Evolutionary conservation across 2,888 invertebrate species (phyloP).

Genomic region (Thymelicus sylvestris): DNA sequence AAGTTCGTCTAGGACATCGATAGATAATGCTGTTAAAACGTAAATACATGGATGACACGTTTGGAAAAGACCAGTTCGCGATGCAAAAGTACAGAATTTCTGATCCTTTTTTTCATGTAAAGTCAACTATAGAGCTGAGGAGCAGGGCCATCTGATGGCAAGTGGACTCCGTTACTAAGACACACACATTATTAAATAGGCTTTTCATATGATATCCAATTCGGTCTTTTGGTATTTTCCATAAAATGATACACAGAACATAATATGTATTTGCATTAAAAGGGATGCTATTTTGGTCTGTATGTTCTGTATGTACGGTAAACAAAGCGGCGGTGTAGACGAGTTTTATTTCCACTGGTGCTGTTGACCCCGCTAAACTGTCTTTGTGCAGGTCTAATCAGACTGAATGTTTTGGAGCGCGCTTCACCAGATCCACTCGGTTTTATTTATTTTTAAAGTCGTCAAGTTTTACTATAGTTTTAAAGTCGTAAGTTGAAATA

Average conservation of each 20-base stretch:
- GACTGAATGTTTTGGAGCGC: background rate
- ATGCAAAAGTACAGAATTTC: too few species aligned
- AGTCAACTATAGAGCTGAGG: too few species aligned
- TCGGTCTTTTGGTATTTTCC: background rate
- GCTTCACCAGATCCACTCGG: background rate
- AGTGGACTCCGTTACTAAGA: too few species aligned
- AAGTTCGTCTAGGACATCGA: too few species aligned
- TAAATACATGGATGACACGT: too few species aligned
- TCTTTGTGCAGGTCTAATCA: conserved; percentile 10
- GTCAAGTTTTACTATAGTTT: background rate
- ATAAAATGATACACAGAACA: background rate
- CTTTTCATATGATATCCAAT: background rate
- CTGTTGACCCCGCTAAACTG: conserved; percentile 42
- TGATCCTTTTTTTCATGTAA: too few species aligned
- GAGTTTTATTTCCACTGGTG: conserved; percentile 41
- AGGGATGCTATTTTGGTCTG: conserved; percentile 20
- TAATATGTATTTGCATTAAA: conserved; percentile 1
- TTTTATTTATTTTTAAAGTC: conserved; percentile 1
- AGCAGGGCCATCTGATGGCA: too few species aligned
- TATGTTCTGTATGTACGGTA: conserved; percentile 29
- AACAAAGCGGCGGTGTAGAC: conserved; percentile 41
- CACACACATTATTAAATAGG: background rate
- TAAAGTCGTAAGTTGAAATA: background rate
- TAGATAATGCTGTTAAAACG: too few species aligned
- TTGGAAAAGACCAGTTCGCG: too few species aligned